A percentile compares a stretch with the other conserved stretches of the same genome.
Conservation (phyloP, 2,113 vertebrate species). For the Macquaria ambigua region DNA sequence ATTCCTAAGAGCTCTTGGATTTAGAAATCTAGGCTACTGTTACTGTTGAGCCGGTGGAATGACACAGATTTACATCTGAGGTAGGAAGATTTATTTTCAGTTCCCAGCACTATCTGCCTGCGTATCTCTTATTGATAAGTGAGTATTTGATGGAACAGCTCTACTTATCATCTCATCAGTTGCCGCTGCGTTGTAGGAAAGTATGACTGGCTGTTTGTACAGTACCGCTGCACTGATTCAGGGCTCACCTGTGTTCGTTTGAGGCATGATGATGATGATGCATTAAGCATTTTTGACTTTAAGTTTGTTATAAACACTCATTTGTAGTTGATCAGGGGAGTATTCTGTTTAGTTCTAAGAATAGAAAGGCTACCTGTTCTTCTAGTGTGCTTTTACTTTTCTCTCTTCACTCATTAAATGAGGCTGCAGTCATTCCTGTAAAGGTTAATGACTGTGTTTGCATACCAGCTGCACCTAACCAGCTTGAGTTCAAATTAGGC, state of each 20-base stretch:
- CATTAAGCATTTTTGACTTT: not conserved
- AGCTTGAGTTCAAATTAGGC: not conserved
- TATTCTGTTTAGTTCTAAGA: not conserved
- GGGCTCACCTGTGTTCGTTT: not conserved
- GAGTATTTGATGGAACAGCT: slow-evolving; percentile 15
- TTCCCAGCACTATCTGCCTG: slow-evolving; percentile 5
- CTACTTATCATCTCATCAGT: slow-evolving; percentile 41
- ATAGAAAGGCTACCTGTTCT: not conserved
- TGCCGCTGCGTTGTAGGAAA: slow-evolving; percentile 18
- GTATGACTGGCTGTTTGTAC: not conserved
- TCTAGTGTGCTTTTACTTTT: not conserved
- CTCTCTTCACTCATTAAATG: not conserved
- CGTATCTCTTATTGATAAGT: slow-evolving; percentile 16
- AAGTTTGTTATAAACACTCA: not conserved
- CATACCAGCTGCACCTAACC: not conserved
- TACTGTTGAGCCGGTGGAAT: not conserved
- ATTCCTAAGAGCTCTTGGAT: slow-evolving; percentile 48
- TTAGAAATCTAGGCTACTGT: not conserved
- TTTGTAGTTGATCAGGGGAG: not conserved
- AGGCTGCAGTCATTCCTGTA: not conserved
- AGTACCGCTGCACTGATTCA: not conserved
- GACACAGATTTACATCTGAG: not conserved
- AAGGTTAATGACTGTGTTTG: not conserved
- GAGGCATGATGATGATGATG: not conserved
- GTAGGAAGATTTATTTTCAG: not conserved